Evolutionary conservation across 2,888 invertebrate genomes (phyloP).

Genomic region (Patella ulyssiponensis): DNA sequence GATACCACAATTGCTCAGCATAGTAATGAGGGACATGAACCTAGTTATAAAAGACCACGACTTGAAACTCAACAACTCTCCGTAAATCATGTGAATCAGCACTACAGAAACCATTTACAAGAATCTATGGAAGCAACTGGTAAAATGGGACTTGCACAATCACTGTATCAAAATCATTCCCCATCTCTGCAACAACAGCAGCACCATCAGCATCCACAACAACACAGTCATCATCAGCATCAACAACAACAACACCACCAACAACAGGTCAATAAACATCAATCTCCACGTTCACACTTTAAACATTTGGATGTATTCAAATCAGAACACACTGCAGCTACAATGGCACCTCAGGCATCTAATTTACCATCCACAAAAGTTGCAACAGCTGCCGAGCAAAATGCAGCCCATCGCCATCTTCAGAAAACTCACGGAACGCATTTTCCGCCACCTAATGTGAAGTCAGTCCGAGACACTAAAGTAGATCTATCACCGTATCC

Average conservation of each 20-base stretch:
- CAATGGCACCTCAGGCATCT: not conserved
- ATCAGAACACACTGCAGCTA: not conserved
- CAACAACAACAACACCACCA: constrained; percentile 21
- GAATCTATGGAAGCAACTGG: not conserved
- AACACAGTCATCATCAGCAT: constrained; percentile 23
- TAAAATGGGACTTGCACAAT: not conserved
- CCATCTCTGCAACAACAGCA: constrained; percentile 16
- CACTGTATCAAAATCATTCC: constrained; percentile 15
- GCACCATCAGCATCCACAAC: constrained; percentile 18
- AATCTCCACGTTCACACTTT: not conserved
- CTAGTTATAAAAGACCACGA: not conserved
- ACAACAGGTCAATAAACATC: constrained; percentile 3
- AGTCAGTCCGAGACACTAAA: not conserved
- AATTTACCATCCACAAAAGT: not conserved
- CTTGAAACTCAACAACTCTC: not conserved
- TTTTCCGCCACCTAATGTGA: not conserved
- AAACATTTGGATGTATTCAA: not conserved
- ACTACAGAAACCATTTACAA: not conserved
- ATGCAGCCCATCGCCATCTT: not conserved
- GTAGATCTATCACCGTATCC: not conserved
- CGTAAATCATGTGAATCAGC: not conserved
- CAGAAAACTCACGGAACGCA: not conserved
- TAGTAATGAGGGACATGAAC: not conserved
- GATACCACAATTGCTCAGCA: constrained; percentile 26
- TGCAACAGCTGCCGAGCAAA: not conserved